Base-by-base conservation (phyloP, 2,888 invertebrate species). In the Xiphydria camelus region DNA sequence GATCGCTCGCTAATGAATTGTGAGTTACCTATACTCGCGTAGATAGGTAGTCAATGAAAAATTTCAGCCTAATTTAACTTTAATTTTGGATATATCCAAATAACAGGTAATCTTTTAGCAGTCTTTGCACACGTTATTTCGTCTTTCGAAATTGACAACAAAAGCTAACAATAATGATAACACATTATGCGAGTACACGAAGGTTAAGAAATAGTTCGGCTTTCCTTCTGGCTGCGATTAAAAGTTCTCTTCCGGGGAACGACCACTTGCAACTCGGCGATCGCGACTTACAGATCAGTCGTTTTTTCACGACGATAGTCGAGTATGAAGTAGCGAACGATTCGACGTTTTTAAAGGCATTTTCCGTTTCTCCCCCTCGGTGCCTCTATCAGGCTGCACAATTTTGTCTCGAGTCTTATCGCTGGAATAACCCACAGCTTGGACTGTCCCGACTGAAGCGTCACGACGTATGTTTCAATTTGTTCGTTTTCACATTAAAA, bases 21-120 rank as follows among this genome's bases (percentile, higher is more conserved):
- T 29, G 14, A 29, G 12, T 29, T 14, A 29, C 29, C 29, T 29
- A 29, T 15, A 15, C 12, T 15, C 29, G 29, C 15, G 14, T 29
- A 12, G 29, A 12, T 29, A 29, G 18, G 14, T 40, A 10, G 33
- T n/a, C 14, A 14, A 20, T 42, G 25, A 36, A 37, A 15, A 36
- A 37, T 37, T 37, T 36, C 35, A 29, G 42, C 29, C 36, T 42
- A 39, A 44, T 37, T 44, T 33, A 34, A 20, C 2, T 45, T 41
- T 26, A 45, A 45, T 45, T 59, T 61, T 57, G 52, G 53, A 41
- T 57, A 45, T 54, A 55, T 58, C 53, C 59, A 47, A 62, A 62
- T 56, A 62, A 64, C 62, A 64, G 48, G 47, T 59, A 61, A 62
- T 54, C 53, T 45, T 59, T 62, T 49, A 62, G 62, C 64, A 64